Percentiles rank a stretch among this genome's conserved stretches.
Evolutionary conservation across 2,888 invertebrate genomes (phyloP).

Genomic region (Agriopis leucophaearia): DNA sequence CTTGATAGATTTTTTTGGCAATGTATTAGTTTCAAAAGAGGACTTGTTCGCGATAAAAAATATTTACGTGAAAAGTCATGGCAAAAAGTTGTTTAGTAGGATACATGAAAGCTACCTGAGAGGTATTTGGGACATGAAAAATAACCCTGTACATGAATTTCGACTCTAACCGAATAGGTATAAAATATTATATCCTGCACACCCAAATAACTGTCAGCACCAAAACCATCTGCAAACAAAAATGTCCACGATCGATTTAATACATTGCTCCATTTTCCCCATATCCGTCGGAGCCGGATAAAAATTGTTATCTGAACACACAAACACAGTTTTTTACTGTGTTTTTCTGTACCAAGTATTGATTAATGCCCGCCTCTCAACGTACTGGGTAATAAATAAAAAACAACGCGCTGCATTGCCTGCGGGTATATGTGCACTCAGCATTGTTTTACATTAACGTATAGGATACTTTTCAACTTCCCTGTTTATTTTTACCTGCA

Average conservation of each 20-base stretch:
- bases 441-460: neutral
- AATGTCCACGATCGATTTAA: slow-evolving; percentile 57
- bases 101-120: neutral
- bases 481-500: too few species aligned
- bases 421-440: slow-evolving; percentile 55
- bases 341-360: slow-evolving; percentile 67
- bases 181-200: slow-evolving; percentile 13
- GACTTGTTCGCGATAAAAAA: too few species aligned
- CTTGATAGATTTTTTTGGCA: too few species aligned
- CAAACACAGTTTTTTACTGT: slow-evolving; percentile 54
- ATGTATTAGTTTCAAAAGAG: too few species aligned
- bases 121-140: too few species aligned
- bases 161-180: neutral
- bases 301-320: slow-evolving; percentile 60
- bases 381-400: slow-evolving; percentile 67
- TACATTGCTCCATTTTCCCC: slow-evolving; percentile 49
- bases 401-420: slow-evolving; percentile 66
- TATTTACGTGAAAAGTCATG: too few species aligned
- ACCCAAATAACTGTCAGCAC: slow-evolving; percentile 33
- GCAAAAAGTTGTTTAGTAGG: too few species aligned
- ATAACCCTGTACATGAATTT: neutral
- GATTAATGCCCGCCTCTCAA: slow-evolving; percentile 70
- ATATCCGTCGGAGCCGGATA: slow-evolving; percentile 56
- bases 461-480: too few species aligned
- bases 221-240: slow-evolving; percentile 48